Conservation (phyloP, 2,797 vertebrate species). For the Anomalospiza imberbis region DNA sequence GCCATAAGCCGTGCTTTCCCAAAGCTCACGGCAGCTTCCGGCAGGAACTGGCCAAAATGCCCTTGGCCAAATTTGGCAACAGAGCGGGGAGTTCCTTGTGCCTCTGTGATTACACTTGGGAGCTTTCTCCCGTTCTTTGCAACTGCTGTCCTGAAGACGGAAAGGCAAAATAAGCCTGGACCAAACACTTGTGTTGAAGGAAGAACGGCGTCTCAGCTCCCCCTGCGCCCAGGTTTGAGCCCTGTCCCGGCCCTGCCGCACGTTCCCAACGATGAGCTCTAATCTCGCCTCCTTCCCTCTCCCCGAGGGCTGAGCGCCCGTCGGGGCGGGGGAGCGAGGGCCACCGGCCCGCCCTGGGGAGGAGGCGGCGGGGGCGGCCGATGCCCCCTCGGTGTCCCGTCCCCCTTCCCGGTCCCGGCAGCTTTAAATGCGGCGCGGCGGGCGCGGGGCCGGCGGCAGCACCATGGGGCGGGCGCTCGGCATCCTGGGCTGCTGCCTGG, state of each 20-base stretch:
- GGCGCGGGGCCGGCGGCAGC: neutral
- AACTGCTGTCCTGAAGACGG: neutral
- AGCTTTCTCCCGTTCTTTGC: neutral
- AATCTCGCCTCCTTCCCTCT: too few species aligned
- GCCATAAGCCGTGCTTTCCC: rapidly evolving
- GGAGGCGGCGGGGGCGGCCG: neutral
- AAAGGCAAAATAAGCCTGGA: rapidly evolving
- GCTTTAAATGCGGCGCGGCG: neutral
- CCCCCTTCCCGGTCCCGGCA: neutral
- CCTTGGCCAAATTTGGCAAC: neutral
- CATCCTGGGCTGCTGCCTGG: neutral
- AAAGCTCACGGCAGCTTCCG: neutral
- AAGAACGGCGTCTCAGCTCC: too few species aligned
- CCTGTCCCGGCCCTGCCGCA: rapidly evolving
- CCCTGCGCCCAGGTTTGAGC: rapidly evolving
- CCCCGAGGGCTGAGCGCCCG: too few species aligned
- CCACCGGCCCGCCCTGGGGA: neutral
- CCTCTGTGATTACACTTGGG: rapidly evolving
- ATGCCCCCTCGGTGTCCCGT: neutral
- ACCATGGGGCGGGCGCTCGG: neutral
- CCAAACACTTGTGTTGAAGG: rapidly evolving
- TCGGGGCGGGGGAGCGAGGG: neutral
- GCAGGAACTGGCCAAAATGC: neutral
- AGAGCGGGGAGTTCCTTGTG: neutral
- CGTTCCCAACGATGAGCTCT: rapidly evolving